Evolutionary conservation across 1,140 invertebrate genomes (phyloP).

Genomic region (Helicorthomorpha holstii): DNA sequence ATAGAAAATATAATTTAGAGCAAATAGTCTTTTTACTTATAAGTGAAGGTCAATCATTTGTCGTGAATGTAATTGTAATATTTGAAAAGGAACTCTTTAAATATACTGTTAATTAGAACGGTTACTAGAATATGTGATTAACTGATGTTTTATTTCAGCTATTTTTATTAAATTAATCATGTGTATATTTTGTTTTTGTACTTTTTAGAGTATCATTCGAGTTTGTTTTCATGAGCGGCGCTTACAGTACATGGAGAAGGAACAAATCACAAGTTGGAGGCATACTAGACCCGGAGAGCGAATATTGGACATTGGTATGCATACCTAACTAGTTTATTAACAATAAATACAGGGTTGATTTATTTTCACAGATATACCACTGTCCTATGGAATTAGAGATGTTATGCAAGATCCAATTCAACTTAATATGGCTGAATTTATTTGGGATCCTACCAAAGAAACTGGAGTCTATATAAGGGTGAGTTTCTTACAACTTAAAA

Average conservation of each 20-base stretch:
- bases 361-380: constrained; percentile 48
- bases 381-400: constrained; percentile 79
- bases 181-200: constrained; percentile 20
- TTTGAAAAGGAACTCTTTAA: too few relatives aligned
- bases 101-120: too few relatives aligned
- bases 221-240: constrained; percentile 91
- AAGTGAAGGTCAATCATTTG: too few relatives aligned
- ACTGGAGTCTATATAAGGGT: constrained; percentile 85
- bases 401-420: constrained; percentile 49
- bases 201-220: constrained; percentile 61
- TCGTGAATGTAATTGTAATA: too few relatives aligned
- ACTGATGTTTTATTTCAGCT: too few relatives aligned
- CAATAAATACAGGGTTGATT: too few relatives aligned
- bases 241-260: constrained; percentile 86
- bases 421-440: constrained; percentile 73
- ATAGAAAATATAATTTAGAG: too few relatives aligned
- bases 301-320: constrained; percentile 53
- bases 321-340: not conserved
- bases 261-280: constrained; percentile 83
- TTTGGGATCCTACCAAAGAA: constrained; percentile 92
- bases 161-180: too few relatives aligned
- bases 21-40: too few relatives aligned
- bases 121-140: too few relatives aligned
- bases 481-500: constrained; percentile 12
- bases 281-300: constrained; percentile 68